phyloP scores from a whole-genome alignment of 2,888 invertebrate species.

The Nomada goodeniana region DNA sequence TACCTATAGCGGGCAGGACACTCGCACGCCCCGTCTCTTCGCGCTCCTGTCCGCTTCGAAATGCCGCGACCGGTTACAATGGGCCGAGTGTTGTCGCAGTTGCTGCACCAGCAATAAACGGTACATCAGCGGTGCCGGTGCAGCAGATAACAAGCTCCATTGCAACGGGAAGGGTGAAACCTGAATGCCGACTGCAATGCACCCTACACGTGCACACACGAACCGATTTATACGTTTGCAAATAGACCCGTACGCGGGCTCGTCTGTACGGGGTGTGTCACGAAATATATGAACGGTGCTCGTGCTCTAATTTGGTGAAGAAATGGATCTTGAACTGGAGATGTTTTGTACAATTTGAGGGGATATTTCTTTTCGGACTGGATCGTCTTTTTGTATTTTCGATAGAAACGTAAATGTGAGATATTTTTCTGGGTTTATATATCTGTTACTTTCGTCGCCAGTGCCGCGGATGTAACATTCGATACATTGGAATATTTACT shows the following conservation, averaged over 20 bases:
- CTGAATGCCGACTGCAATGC: constrained; percentile 40
- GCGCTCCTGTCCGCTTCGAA: constrained; percentile 40
- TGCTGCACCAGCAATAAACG: constrained; percentile 69
- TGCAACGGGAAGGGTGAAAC: constrained; percentile 52
- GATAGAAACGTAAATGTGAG: no score
- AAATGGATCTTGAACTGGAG: no score
- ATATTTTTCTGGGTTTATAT: no score
- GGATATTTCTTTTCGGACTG: no score
- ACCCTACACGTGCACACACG: constrained; percentile 13
- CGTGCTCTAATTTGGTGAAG: no score
- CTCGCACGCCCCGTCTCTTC: constrained; percentile 14
- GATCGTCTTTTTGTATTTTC: no score
- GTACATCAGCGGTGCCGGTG: constrained; percentile 64
- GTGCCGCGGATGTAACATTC: no score
- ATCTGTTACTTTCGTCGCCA: no score
- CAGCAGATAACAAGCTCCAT: constrained; percentile 74
- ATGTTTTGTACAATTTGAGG: no score
- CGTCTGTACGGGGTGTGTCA: background rate
- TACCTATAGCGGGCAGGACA: constrained; percentile 18
- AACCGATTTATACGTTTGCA: no score
- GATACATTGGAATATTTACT: no score
- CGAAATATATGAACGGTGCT: no score
- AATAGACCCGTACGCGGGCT: constrained; percentile 1
- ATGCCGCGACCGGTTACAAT: constrained; percentile 52
- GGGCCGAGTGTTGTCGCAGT: constrained; percentile 56